A percentile compares a stretch with the other conserved stretches of the same genome.
Evolutionary conservation across 1,140 invertebrate genomes (phyloP).

Genomic region (Gonatopus flavifemur): DNA sequence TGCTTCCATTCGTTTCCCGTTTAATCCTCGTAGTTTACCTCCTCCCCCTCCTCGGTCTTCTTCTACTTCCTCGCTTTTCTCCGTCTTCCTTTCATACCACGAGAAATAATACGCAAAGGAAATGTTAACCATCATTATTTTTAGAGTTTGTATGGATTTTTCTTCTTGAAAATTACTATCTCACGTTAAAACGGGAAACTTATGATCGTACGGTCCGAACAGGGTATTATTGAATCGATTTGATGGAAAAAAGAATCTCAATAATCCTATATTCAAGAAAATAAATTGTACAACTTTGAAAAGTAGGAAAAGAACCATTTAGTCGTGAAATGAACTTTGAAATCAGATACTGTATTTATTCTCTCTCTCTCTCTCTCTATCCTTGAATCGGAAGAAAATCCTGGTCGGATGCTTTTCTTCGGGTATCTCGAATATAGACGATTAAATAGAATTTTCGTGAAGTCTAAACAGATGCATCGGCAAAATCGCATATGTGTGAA

Average conservation of each 20-base stretch:
- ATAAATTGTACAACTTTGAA: too few species aligned
- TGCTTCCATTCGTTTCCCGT: conserved; percentile 60
- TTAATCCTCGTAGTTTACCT: conserved; percentile 51
- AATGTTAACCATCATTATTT: conserved; percentile 57
- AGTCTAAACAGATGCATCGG: conserved; percentile 35
- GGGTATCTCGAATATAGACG: conserved; percentile 21
- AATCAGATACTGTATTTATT: too few species aligned
- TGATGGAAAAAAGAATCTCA: too few species aligned
- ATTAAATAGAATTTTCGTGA: conserved; percentile 33
- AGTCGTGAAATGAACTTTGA: too few species aligned
- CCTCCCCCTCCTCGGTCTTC: too few species aligned
- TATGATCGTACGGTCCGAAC: too few species aligned
- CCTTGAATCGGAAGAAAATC: conserved; percentile 4
- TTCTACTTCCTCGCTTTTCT: too few species aligned
- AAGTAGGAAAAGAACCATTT: too few species aligned
- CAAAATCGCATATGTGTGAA: conserved; percentile 26
- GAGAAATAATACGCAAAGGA: conserved; percentile 58
- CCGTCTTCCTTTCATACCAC: conserved; percentile 33
- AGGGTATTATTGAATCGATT: too few species aligned
- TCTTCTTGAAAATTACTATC: conserved; percentile 46
- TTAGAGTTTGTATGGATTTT: conserved; percentile 40
- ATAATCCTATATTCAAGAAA: too few species aligned
- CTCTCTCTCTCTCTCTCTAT: background rate
- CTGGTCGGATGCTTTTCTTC: conserved; percentile 11
- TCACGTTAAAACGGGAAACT: too few species aligned